Base-by-base conservation (phyloP, 2,888 invertebrate genomes). In the Tanytarsus gracilentus region DNA sequence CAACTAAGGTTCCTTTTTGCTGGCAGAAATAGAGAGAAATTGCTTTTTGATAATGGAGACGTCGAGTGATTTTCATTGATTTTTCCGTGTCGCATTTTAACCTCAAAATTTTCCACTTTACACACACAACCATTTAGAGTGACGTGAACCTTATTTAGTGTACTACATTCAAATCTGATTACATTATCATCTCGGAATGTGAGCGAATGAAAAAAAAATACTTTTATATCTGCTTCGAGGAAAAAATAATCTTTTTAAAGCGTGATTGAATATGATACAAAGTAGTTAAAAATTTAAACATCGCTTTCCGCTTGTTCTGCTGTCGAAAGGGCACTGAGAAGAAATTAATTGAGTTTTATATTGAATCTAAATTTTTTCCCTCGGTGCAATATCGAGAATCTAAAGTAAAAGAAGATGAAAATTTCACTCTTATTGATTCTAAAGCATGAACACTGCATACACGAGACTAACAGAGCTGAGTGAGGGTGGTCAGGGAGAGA, bases 401-500 rank as follows among this genome's bases (percentile, higher is more conserved):
- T n/a, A n/a, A n/a, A n/a, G n/a, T n/a, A n/a, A n/a, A n/a, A 44
- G 4, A 44, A 44, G 18, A 21, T 4, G 21, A 14, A 16, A 14
- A n/a, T 40, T 9, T 44, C 23, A 9, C 18, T 44, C 23, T 11
- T 44, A 23, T 23, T 44, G 8, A 40, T 40, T 40, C 9, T 11
- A 40, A 9, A 18, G 23, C 14, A 39, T 14, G 14, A 44, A 44
- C n/a, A n/a, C n/a, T n/a, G n/a, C n/a, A 18, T 23, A 44, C 21
- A 16, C 36, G 36, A 21, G 44, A 16, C 11, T 33, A n/a, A 44
- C 25, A 44, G 25, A 27, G 40, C 18, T 44, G 30, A 40, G 40
- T 56, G 56, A 56, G 56, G 40, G 16, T 39, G 56, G 56, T 56
- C 56, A 56, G 56, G 40, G 40, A 53, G 48, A 50, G 14, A 44